Evolutionary conservation across 2,113 vertebrate genomes (phyloP).

Genomic region (Cyprinodon brontotheroides): DNA sequence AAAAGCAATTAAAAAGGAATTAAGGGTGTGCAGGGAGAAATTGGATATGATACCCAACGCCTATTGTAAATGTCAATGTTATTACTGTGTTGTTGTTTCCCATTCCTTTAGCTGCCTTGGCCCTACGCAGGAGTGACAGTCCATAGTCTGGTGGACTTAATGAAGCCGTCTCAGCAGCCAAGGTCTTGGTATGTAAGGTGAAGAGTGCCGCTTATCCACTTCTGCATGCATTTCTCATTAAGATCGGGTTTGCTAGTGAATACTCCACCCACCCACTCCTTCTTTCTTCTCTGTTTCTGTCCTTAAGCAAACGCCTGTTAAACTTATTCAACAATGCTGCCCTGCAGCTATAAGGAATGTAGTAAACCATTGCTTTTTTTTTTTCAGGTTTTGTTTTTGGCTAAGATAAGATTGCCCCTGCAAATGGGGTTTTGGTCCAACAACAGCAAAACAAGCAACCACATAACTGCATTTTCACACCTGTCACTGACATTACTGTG

Average conservation of each 20-base stretch:
- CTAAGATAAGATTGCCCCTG: slow-evolving; percentile 20
- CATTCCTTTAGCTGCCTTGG: slow-evolving; percentile 61
- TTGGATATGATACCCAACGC: slow-evolving; percentile 75
- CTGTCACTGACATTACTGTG: slow-evolving; percentile 5
- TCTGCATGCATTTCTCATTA: slow-evolving; percentile 67
- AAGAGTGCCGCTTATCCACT: slow-evolving; percentile 64
- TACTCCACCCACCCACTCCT: slow-evolving; percentile 17
- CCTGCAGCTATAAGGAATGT: slow-evolving; percentile 27
- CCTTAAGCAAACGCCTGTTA: slow-evolving; percentile 48
- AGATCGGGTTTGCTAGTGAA: slow-evolving; percentile 45
- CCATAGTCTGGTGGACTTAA: slow-evolving; percentile 64
- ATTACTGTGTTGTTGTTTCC: slow-evolving; percentile 80
- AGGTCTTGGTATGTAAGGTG: slow-evolving; percentile 52
- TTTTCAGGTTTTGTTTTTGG: slow-evolving; percentile 47
- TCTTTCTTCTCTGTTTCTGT: slow-evolving; percentile 36
- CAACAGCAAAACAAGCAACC: slow-evolving; percentile 31
- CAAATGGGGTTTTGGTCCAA: slow-evolving; percentile 29
- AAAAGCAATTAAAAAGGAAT: slow-evolving; percentile 81
- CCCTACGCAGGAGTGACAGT: slow-evolving; percentile 72
- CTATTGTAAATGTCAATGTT: slow-evolving; percentile 79
- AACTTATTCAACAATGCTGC: slow-evolving; percentile 54
- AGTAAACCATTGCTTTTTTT: slow-evolving; percentile 14
- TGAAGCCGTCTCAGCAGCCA: slow-evolving; percentile 68
- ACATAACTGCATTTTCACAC: slow-evolving; percentile 6
- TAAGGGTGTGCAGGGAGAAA: slow-evolving; percentile 75